A percentile compares a stretch with the other conserved stretches of the same genome.
Evolutionary conservation across 2,797 vertebrate genomes (phyloP).

Genomic region (Amphiprion clarkii): DNA sequence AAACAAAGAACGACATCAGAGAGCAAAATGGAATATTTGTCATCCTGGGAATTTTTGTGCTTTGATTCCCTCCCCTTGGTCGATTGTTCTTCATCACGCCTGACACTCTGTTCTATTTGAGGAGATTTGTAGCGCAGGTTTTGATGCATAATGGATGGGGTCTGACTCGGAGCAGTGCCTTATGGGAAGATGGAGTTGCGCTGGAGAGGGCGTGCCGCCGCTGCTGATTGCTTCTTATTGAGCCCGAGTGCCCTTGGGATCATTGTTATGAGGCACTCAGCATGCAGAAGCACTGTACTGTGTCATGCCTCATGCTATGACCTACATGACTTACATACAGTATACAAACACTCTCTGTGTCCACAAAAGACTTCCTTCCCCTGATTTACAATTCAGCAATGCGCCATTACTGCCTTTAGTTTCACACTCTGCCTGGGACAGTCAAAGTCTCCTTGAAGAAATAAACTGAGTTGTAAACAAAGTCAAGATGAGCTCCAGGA

Average conservation of each 20-base stretch:
- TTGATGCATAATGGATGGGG: slow-evolving; percentile 83
- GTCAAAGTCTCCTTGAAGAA: slow-evolving; percentile 45
- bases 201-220: slow-evolving; percentile 50
- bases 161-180: slow-evolving; percentile 70
- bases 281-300: slow-evolving; percentile 54
- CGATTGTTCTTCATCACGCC: slow-evolving; percentile 81
- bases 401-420: slow-evolving; percentile 24
- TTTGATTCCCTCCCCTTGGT: slow-evolving; percentile 67
- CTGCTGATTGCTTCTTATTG: slow-evolving; percentile 82
- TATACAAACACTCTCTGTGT: slow-evolving; percentile 19
- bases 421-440: slow-evolving; percentile 12
- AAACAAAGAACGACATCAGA: slow-evolving; percentile 72
- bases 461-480: slow-evolving; percentile 48
- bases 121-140: slow-evolving; percentile 74
- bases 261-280: slow-evolving; percentile 58
- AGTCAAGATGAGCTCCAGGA: slow-evolving; percentile 42
- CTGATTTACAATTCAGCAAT: slow-evolving; percentile 31
- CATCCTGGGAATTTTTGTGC: slow-evolving; percentile 71
- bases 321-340: slow-evolving; percentile 57
- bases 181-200: slow-evolving; percentile 72
- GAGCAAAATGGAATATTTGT: slow-evolving; percentile 73
- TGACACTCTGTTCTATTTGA: slow-evolving; percentile 81
- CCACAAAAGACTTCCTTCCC: slow-evolving; percentile 17
- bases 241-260: slow-evolving; percentile 73
- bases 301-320: slow-evolving; percentile 59